Percentiles rank a stretch among this genome's conserved stretches.
These are phyloP conservation scores for Hymenopus coronatus DNA, from an alignment of 2,888 invertebrate genomes.

Conservation along the genomic window DNA sequence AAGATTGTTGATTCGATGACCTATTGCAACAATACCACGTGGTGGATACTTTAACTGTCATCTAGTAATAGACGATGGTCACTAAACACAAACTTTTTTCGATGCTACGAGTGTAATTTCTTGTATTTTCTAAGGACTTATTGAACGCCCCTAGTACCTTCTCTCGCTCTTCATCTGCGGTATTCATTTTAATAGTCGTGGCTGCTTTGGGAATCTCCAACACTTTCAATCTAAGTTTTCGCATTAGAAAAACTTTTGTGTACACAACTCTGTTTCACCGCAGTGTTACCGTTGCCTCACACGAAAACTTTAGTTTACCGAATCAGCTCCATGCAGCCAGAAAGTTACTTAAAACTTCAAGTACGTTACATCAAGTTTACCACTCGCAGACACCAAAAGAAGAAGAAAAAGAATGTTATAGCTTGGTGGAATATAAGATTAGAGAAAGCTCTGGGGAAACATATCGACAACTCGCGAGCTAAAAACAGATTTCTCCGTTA, in stretches of 20 bases:
- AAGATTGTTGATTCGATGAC: too few relatives aligned
- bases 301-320: not conserved
- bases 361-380: not conserved
- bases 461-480: not conserved
- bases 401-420: not conserved
- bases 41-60: too few relatives aligned
- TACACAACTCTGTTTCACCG: not conserved
- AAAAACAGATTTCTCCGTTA: not conserved
- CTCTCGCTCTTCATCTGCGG: not conserved
- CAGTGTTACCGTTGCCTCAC: not conserved
- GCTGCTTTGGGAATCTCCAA: not conserved
- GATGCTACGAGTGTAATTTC: too few relatives aligned
- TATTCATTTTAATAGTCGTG: not conserved
- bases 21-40: too few relatives aligned
- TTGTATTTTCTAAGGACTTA: too few relatives aligned
- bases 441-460: not conserved
- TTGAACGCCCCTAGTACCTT: too few relatives aligned
- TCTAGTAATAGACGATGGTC: too few relatives aligned
- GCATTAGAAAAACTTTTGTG: not conserved
- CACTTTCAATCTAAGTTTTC: not conserved
- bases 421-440: not conserved
- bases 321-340: not conserved
- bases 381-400: not conserved
- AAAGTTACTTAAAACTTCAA: not conserved
- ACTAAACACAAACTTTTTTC: too few relatives aligned